These are phyloP conservation scores for Diplodus sargus DNA, from an alignment of 2,797 vertebrate genomes.

Conservation along the genomic window DNA sequence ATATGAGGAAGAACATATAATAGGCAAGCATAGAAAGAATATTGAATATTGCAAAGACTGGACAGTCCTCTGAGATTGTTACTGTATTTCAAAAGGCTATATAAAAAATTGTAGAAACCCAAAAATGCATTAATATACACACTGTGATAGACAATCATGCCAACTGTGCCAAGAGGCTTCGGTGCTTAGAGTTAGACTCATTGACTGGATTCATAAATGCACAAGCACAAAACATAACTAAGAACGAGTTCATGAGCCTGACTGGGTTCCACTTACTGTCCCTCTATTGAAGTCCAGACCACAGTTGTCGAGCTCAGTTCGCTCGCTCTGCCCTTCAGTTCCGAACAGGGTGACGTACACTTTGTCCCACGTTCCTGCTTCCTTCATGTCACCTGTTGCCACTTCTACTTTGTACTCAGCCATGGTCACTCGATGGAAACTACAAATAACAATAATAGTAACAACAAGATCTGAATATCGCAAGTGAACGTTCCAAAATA, in stretches of 20 bases:
- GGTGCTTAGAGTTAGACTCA: no score
- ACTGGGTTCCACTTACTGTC: slow-evolving; percentile 43
- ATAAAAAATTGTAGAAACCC: no score
- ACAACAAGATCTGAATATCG: not conserved
- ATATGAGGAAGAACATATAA: not conserved
- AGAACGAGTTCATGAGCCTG: no score
- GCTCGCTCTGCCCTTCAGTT: slow-evolving; percentile 56
- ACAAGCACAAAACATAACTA: no score
- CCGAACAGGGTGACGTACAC: slow-evolving; percentile 65
- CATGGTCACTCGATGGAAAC: slow-evolving; percentile 44
- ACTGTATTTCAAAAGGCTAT: not conserved
- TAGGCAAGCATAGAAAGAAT: no score
- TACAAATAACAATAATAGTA: not conserved
- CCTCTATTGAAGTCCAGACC: slow-evolving; percentile 49
- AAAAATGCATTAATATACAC: no score
- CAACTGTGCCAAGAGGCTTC: no score
- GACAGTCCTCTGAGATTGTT: not conserved
- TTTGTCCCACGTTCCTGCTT: slow-evolving; percentile 65
- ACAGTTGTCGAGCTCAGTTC: slow-evolving; percentile 53
- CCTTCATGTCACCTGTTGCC: slow-evolving; percentile 50
- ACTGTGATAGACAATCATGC: no score
- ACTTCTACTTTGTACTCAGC: slow-evolving; percentile 64
- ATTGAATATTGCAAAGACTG: no score
- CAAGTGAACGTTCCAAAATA: not conserved
- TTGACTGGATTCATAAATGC: no score